Evolutionary conservation across 2,113 vertebrate genomes (phyloP).

Genomic region (Halichoeres trimaculatus): DNA sequence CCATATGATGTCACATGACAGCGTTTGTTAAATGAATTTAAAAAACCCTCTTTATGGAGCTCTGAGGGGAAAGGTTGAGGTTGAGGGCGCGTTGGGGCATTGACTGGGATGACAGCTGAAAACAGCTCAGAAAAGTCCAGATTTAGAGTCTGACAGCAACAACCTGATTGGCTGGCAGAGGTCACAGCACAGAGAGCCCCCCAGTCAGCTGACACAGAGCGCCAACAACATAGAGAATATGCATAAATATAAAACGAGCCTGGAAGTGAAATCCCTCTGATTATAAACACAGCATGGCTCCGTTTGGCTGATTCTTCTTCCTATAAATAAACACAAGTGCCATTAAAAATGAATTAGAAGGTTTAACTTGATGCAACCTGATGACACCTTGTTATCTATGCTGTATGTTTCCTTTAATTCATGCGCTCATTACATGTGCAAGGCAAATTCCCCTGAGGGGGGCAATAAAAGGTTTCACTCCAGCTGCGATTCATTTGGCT

Average conservation of each 20-base stretch:
- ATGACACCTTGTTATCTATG: constrained; percentile 31
- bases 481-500: constrained; percentile 31
- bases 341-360: constrained; percentile 48
- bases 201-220: not conserved
- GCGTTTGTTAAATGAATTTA: not conserved
- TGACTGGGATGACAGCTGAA: constrained; percentile 3
- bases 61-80: not conserved
- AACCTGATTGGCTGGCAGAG: constrained; percentile 1
- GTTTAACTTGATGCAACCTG: constrained; percentile 16
- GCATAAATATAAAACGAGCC: constrained; percentile 1
- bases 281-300: constrained; percentile 1
- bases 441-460: constrained; percentile 1
- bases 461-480: constrained; percentile 30
- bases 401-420: constrained; percentile 11
- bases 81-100: not conserved
- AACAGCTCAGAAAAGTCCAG: constrained; percentile 3
- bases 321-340: constrained; percentile 8
- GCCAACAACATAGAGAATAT: not conserved
- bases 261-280: not conserved
- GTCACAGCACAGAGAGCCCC: not conserved
- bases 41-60: not conserved
- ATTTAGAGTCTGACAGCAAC: constrained; percentile 25
- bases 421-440: constrained; percentile 28
- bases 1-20: not conserved
- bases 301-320: constrained; percentile 8